Base-by-base conservation (phyloP, 2,113 vertebrate genomes). In the Festucalex cinctus region DNA sequence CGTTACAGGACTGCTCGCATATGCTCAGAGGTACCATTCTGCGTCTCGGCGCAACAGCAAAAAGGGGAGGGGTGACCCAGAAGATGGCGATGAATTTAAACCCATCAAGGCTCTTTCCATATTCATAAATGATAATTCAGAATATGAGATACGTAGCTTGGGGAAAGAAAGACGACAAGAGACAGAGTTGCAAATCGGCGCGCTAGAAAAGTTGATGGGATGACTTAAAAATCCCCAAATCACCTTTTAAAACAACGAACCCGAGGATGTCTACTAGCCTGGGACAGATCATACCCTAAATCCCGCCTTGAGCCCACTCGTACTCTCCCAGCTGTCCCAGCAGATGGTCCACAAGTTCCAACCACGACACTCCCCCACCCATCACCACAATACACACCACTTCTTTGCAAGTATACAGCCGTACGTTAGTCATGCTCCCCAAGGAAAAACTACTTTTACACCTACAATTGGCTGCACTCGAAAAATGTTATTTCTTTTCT, bases 321-420 rank as follows among this genome's bases (percentile, higher is more conserved):
- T 68, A 48, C 70, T 63, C 66, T 9, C 48, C 48, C 87, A 89
- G 85, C 86, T 90, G 89, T 84, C 84, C 75, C 80, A 83, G 84
- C 89, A 90, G 89, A 90, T 90, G 89, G 86, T 76, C 72, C 68
- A 74, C 6, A 26, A 69, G 56, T 37, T 67, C 64, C 51, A 22
- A 54, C 68, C 72, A 6, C 24, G 46, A 22, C 49, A 53, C 46
- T 26, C 51, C 36, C 36, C 20, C 36, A 16, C 39, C 57, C 49
- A 22, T 69, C 63, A 63, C 49, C 32, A 36, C 57, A 59, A 53
- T 58, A 69, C 54, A 53, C 63, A 65, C 43, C 10, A 22, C 46
- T 20, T 37, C 48, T 22, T 26, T 51, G 63, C 67, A 28, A 48
- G 61, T 57, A 70, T 68, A 67, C 32, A 28, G 20, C 44, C n/a